phyloP scores from a whole-genome alignment of 1,140 invertebrate genomes.

The Octopus sinensis region DNA sequence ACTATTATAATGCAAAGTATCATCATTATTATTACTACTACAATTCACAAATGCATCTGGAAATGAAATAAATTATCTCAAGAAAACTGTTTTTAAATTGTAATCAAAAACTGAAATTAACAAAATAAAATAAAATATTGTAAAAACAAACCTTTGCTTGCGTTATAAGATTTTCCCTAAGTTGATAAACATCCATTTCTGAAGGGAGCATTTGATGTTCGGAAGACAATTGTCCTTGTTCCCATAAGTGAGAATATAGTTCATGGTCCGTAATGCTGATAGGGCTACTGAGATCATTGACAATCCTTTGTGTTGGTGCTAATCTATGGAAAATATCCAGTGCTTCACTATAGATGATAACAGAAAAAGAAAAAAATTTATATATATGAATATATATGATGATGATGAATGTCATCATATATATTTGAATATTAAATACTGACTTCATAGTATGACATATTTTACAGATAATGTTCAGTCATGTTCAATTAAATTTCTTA shows the following conservation, averaged over 20 bases:
- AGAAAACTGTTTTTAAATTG: neutral
- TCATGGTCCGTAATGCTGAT: slow-evolving; percentile 3
- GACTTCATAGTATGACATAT: too few relatives aligned
- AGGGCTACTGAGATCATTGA: neutral
- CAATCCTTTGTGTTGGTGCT: neutral
- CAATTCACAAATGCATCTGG: neutral
- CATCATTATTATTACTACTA: neutral
- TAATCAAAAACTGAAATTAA: slow-evolving; percentile 1
- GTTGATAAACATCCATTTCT: slow-evolving; percentile 4
- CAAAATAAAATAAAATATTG: neutral
- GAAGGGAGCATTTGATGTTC: neutral
- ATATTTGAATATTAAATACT: too few relatives aligned
- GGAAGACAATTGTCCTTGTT: neutral
- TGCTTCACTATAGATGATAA: neutral
- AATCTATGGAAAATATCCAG: slow-evolving; percentile 7
- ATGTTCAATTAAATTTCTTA: too few relatives aligned
- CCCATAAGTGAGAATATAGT: slow-evolving; percentile 5
- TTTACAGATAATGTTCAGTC: too few relatives aligned
- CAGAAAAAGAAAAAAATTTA: too few relatives aligned
- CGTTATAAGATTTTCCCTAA: neutral
- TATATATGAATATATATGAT: too few relatives aligned
- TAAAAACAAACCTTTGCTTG: neutral
- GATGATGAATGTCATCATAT: too few relatives aligned
- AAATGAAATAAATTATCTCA: neutral
- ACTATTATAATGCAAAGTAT: neutral